Conservation (phyloP, 2,113 vertebrate genomes). For the Cololabis saira region DNA sequence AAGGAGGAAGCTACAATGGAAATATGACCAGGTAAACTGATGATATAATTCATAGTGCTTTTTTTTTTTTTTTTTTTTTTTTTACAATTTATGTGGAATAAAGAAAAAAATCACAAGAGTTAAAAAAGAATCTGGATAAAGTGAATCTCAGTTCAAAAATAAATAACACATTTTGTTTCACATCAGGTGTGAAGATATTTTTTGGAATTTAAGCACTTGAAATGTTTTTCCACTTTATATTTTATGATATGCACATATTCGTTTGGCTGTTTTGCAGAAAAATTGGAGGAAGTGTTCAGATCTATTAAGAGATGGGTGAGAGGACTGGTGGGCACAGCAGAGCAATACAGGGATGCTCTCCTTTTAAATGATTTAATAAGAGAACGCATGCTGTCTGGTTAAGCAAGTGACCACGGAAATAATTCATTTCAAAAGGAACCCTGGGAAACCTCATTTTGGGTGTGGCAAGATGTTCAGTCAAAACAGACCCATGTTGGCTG, state of each 20-base stretch:
- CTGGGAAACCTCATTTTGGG: conserved; percentile 47
- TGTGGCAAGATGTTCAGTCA: conserved; percentile 43
- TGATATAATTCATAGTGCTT: background rate
- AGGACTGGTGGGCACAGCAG: background rate
- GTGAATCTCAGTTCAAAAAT: background rate
- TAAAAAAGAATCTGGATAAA: background rate
- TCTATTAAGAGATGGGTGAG: no score
- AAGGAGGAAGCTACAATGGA: background rate
- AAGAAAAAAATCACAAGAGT: conserved; percentile 1
- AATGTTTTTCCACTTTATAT: background rate
- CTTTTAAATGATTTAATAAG: background rate
- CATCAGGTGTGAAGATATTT: background rate
- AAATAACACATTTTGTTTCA: background rate
- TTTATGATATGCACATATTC: background rate
- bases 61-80: background rate
- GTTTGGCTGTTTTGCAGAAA: no score
- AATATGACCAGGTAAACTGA: conserved; percentile 13
- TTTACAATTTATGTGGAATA: background rate
- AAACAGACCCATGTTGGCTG: conserved; percentile 25
- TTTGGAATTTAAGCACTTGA: background rate
- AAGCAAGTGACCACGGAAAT: conserved; percentile 4
- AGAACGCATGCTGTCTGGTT: conserved; percentile 9
- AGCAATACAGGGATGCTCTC: background rate
- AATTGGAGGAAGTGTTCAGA: no score
- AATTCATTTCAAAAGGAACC: conserved; percentile 9